Evolutionary conservation across 2,797 vertebrate genomes (phyloP), one percentile per base, ranked within the genome.

Genomic region (Sebastolobus alascanus): DNA sequence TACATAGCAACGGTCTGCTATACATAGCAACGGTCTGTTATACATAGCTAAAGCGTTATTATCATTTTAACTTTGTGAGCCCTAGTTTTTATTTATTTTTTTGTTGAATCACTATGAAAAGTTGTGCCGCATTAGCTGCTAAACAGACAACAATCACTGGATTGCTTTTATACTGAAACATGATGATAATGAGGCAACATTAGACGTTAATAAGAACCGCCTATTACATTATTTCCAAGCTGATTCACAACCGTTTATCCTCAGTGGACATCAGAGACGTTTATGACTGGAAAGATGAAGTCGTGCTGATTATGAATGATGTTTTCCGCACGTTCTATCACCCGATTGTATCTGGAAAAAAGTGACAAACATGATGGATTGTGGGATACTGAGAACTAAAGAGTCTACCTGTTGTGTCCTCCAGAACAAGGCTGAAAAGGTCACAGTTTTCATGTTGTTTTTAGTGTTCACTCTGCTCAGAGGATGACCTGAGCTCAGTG

Each of bases 151-250:
- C 13, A 52, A 52, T n/a, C 20, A 0, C n/a, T 22, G n/a, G n/a
- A 46, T 46, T 55, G 8, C 1, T 25, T 55, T 55, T 6, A 2
- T 27, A 27, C 7, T 31, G 56, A 31, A 27, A 56, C 50, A 50
- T 12, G 20, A 52, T 8, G 43, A 52, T 73, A 37, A 27, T 6
- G 29, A 10, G 16, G 8, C 27, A 46, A 52, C 58, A 38, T 27
- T 13, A 29, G 0, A 0, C 0, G 16, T 46, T 46, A 52, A 20
- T 52, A 52, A n/a, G 18, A 20, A 0, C 50, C 8, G 20, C 16
- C 46, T 18, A 50, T 50, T 52, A n/a, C 10, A n/a, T 52, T 20
- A 0, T 52, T 20, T 52, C 0, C 20, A 52, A n/a, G 20, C 20
- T 52, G 50, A 52, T 52, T 52, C 20, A 52, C 20, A 5, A 10